Percentiles rank a stretch among this genome's conserved stretches.
Conservation (phyloP, 2,888 invertebrate species). For the Drosophila suboccidentalis region DNA sequence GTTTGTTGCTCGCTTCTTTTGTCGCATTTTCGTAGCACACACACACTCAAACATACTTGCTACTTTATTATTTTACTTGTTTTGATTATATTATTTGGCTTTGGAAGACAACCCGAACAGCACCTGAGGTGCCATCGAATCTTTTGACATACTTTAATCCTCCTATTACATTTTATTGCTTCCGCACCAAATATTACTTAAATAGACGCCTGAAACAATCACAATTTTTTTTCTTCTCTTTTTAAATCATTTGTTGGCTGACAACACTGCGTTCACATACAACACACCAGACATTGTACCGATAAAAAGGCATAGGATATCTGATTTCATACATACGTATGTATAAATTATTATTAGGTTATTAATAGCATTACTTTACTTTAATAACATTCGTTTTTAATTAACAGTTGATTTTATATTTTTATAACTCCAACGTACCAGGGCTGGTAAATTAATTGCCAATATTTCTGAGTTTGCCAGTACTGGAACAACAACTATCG, state of each 20-base stretch:
- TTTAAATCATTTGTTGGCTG: slow-evolving; percentile 29
- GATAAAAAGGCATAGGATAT: slow-evolving; percentile 1
- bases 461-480: slow-evolving; percentile 24
- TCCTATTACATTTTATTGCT: not conserved
- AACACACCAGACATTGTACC: slow-evolving; percentile 21
- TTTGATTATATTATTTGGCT: slow-evolving; percentile 50
- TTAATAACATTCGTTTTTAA: slow-evolving; percentile 12
- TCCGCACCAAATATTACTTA: not conserved
- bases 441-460: slow-evolving; percentile 53
- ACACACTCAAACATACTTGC: slow-evolving; percentile 16
- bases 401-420: slow-evolving; percentile 41
- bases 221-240: not conserved
- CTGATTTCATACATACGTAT: not conserved
- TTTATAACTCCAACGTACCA: slow-evolving; percentile 41
- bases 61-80: slow-evolving; percentile 37
- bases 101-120: slow-evolving; percentile 8
- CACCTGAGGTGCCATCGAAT: slow-evolving; percentile 12
- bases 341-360: not conserved
- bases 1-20: slow-evolving; percentile 39
- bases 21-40: slow-evolving; percentile 31
- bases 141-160: not conserved
- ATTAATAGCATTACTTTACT: slow-evolving; percentile 7
- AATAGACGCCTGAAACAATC: not conserved
- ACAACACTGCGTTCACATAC: slow-evolving; percentile 26
- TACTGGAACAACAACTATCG: slow-evolving; percentile 15